These are phyloP conservation scores for Nautilus pompilius DNA, from an alignment of 1,140 invertebrate genomes.

Conservation along the genomic window DNA sequence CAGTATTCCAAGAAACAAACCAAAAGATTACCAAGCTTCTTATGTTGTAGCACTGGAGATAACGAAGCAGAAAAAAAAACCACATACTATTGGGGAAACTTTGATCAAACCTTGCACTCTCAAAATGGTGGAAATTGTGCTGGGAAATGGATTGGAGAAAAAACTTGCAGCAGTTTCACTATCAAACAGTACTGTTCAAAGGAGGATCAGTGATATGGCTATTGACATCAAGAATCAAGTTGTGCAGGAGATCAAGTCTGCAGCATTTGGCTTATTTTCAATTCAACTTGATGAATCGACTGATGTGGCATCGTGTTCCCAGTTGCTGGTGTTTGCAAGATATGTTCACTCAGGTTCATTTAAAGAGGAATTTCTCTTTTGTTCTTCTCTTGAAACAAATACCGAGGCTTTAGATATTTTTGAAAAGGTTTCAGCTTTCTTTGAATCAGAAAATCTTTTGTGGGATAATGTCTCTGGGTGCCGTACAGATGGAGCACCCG, in stretches of 20 bases:
- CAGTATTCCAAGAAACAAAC: background rate
- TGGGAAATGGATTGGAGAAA: background rate
- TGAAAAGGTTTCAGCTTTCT: no score
- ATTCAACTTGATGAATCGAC: no score
- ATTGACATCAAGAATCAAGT: background rate
- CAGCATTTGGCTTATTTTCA: background rate
- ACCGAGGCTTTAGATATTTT: no score
- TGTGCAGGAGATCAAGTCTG: background rate
- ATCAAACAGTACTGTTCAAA: background rate
- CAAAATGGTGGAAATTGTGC: background rate
- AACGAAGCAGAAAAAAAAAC: background rate
- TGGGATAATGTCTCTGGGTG: background rate
- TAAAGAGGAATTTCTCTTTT: background rate
- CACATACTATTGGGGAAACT: background rate
- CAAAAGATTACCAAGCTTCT: background rate
- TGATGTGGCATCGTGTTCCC: no score
- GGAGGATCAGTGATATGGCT: background rate
- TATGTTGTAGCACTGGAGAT: background rate
- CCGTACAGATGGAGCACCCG: background rate
- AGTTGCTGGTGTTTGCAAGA: background rate
- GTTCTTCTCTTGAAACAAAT: background rate
- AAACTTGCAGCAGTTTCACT: background rate
- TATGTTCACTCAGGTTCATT: background rate
- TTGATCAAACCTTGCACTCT: background rate
- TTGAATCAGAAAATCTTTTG: background rate